Conservation (phyloP, 2,888 invertebrate species). For the Troides oblongomaculatus region DNA sequence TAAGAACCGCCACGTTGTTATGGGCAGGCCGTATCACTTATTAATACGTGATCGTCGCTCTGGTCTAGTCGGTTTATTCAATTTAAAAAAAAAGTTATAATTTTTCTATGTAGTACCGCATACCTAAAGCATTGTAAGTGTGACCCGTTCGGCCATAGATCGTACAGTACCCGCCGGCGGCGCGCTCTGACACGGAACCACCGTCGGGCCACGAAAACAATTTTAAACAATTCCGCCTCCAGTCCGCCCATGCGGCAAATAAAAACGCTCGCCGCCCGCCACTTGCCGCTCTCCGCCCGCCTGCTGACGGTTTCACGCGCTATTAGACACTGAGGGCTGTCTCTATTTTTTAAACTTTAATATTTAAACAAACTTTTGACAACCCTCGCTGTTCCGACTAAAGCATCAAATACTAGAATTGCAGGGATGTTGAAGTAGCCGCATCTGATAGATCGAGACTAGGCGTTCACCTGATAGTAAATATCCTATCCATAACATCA, state of each 20-base stretch:
- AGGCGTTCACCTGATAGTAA: too few species aligned
- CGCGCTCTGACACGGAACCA: slow-evolving; percentile 17
- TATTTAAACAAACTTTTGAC: too few species aligned
- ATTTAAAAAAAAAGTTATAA: neutral
- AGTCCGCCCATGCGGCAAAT: slow-evolving; percentile 39
- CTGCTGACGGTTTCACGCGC: slow-evolving; percentile 60
- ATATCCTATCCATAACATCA: too few species aligned
- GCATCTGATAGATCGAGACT: too few species aligned
- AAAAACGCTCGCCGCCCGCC: slow-evolving; percentile 41
- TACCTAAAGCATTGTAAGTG: slow-evolving; percentile 4
- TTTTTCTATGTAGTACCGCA: neutral
- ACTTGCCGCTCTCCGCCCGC: slow-evolving; percentile 23
- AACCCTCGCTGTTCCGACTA: too few species aligned
- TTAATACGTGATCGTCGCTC: too few species aligned
- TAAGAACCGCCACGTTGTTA: too few species aligned
- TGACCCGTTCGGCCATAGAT: slow-evolving; percentile 12
- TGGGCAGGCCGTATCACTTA: too few species aligned
- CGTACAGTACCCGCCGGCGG: slow-evolving; percentile 9
- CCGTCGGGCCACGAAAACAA: slow-evolving; percentile 30
- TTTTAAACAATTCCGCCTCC: slow-evolving; percentile 34
- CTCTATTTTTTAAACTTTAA: neutral
- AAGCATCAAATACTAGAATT: too few species aligned
- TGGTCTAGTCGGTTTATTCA: too few species aligned
- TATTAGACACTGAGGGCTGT: slow-evolving; percentile 49
- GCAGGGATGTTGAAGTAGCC: too few species aligned